Evolutionary conservation across 2,888 invertebrate genomes (phyloP), one percentile per base, ranked within the genome.

Genomic region (Tetrapedia diversipes): DNA sequence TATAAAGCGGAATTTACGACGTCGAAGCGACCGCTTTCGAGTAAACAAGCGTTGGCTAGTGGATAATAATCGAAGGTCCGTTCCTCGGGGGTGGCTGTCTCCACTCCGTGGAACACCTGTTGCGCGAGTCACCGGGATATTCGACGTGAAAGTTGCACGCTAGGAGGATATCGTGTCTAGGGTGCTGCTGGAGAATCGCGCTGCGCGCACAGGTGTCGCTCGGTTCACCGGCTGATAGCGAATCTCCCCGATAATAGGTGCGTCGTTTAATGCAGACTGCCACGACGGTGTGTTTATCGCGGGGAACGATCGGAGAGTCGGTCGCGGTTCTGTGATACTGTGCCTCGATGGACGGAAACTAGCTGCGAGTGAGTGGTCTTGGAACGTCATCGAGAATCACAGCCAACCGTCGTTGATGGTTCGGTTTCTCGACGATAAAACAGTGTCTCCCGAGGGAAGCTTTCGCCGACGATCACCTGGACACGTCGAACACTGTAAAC

Each of bases 91-190:
- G 37, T 37, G 66, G 66, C 4, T 16, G 29, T 1, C 22, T 45
- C 27, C 53, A 45, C 34, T 41, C 73, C 39, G 39, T 16, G 67
- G 16, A 34, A 39, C 75, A 74, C 75, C 75, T 74, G 74, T 74
- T 74, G 75, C 74, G 37, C 32, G 57, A 1, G 16, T n/a, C 29
- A 0, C 24, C 16, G 34, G 19, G 11, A 2, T 32, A 16, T 32
- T 29, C 22, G 19, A 24, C 8, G 24, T 37, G 29, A 22, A 11
- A 22, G 1, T 16, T 24, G 2, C n/a, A n/a, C n/a, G n/a, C n/a
- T n/a, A n/a, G 11, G 29, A 2, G 3, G 14, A 27, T 24, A 39
- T 27, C 39, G n/a, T 3, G 39, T 27, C 32, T 32, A 3, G 34
- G 0, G 14, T 19, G 14, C n/a, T n/a, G n/a, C 16, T 2, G n/a